A percentile compares a stretch with the other conserved stretches of the same genome.
Evolutionary conservation across 2,113 vertebrate genomes (phyloP).

Genomic region (Notechis scutatus): DNA sequence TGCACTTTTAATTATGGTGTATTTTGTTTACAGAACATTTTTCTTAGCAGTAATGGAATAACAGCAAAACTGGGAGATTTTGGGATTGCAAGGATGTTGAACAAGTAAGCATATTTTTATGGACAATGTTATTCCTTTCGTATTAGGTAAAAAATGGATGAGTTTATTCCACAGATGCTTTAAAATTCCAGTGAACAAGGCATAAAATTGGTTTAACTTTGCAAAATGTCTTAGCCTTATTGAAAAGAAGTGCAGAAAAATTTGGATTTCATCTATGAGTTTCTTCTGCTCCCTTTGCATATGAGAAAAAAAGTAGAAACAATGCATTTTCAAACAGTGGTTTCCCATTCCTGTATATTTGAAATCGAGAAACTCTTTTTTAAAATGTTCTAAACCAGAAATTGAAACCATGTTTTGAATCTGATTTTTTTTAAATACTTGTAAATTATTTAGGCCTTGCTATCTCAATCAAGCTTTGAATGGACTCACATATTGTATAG

Average conservation of each 20-base stretch:
- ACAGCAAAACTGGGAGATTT: conserved; percentile 92
- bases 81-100: conserved; percentile 87
- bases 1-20: background rate
- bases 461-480: background rate
- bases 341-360: background rate
- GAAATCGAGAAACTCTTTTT: background rate
- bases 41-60: conserved; percentile 80
- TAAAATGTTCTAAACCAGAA: background rate
- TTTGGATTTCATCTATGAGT: background rate
- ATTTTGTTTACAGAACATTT: conserved; percentile 80
- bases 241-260: background rate
- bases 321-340: background rate
- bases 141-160: background rate
- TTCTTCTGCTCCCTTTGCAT: background rate
- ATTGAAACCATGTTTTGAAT: background rate
- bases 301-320: background rate
- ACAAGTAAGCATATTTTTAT: conserved; percentile 75
- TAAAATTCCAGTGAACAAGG: background rate
- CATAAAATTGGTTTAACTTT: background rate
- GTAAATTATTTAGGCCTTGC: background rate
- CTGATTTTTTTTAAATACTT: background rate
- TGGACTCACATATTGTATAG: background rate
- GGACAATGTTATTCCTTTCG: conserved; percentile 18
- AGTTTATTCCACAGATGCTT: background rate
- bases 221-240: background rate